Evolutionary conservation across 1,140 invertebrate genomes (phyloP).

Genomic region (Ridgeia piscesae): DNA sequence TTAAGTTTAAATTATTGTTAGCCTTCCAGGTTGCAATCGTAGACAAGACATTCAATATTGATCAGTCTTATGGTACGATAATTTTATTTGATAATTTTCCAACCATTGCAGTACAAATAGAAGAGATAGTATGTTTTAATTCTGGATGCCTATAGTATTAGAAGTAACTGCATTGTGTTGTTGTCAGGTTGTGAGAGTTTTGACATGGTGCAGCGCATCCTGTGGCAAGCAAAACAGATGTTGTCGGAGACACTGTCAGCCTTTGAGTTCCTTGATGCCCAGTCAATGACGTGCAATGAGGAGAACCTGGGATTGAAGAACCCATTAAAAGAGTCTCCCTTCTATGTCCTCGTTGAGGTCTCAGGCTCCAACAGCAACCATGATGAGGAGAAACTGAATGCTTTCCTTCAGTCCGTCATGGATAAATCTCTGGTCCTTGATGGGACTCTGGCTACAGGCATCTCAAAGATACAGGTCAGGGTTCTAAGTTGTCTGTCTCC

Average conservation of each 20-base stretch:
- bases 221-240: constrained; percentile 70
- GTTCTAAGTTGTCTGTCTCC: too few relatives aligned
- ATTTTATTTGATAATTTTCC: too few relatives aligned
- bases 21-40: too few relatives aligned
- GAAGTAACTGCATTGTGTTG: background rate
- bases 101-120: too few relatives aligned
- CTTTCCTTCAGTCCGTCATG: constrained; percentile 77
- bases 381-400: constrained; percentile 82
- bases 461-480: constrained; percentile 72
- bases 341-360: constrained; percentile 90
- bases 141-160: background rate
- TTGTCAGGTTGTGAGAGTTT: constrained; percentile 72
- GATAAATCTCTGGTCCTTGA: constrained; percentile 72
- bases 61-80: too few relatives aligned
- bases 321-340: constrained; percentile 64
- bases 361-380: constrained; percentile 79
- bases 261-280: constrained; percentile 86
- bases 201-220: constrained; percentile 75
- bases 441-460: constrained; percentile 81
- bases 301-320: constrained; percentile 63
- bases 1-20: too few relatives aligned
- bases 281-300: constrained; percentile 66
- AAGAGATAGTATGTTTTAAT: too few relatives aligned
- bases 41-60: too few relatives aligned
- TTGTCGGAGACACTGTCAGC: constrained; percentile 89